phyloP scores from a whole-genome alignment of 2,113 vertebrate genomes.

The Panthera uncia region DNA sequence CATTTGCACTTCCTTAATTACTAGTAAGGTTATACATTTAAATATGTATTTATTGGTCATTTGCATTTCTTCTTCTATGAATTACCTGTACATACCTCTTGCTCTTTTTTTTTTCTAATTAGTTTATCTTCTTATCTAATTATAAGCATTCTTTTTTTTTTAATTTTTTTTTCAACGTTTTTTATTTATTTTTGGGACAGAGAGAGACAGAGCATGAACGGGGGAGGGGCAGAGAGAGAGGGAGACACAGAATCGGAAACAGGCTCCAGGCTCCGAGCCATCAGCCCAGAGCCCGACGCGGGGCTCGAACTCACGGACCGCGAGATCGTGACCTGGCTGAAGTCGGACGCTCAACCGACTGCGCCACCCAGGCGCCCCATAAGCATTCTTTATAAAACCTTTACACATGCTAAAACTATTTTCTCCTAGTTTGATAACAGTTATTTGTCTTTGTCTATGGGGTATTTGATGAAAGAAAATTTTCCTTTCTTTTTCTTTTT shows the following conservation, averaged over 20 bases:
- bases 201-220: no score
- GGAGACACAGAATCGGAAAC: no score
- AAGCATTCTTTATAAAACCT: background rate
- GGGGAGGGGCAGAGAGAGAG: no score
- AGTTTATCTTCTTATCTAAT: background rate
- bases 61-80: background rate
- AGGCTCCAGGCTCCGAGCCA: no score
- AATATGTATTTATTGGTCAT: background rate
- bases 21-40: background rate
- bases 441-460: background rate
- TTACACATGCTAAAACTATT: background rate
- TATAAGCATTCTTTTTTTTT: background rate
- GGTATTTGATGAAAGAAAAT: background rate
- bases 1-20: background rate
- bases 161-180: no score
- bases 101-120: background rate
- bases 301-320: no score
- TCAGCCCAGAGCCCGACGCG: no score
- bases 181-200: no score
- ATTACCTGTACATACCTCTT: background rate
- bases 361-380: no score
- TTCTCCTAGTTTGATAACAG: background rate
- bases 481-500: constrained; percentile 7
- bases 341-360: no score
- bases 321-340: no score